Percentiles rank a stretch among this genome's conserved stretches.
These are phyloP conservation scores for Odocoileus virginianus DNA, from an alignment of 2,113 vertebrate genomes.

Conservation along the genomic window DNA sequence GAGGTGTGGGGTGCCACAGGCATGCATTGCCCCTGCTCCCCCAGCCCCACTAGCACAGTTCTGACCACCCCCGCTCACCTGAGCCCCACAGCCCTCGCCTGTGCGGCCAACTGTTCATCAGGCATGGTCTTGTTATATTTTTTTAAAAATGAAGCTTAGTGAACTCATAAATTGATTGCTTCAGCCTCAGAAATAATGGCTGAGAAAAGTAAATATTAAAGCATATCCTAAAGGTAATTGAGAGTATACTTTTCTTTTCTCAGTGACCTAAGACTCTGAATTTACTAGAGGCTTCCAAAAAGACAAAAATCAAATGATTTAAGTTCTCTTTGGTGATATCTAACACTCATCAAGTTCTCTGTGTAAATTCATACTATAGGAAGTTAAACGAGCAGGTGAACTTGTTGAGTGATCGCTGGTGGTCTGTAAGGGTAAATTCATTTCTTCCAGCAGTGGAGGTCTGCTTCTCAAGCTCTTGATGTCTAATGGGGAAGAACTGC, in stretches of 20 bases:
- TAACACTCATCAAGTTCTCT: background rate
- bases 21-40: no score
- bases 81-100: background rate
- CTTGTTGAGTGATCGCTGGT: background rate
- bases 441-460: background rate
- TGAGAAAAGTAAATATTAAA: background rate
- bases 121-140: background rate
- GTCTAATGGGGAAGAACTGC: background rate
- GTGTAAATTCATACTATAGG: background rate
- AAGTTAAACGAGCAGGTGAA: background rate
- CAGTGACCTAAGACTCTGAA: background rate
- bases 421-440: background rate
- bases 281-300: background rate
- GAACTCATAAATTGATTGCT: background rate
- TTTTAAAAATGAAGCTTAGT: background rate
- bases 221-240: background rate
- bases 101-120: background rate
- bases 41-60: background rate
- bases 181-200: background rate
- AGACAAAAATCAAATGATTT: background rate
- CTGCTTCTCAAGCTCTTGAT: background rate
- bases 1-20: background rate
- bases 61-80: fast-evolving
- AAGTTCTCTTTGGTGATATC: background rate
- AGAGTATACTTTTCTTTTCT: background rate